Evolutionary conservation across 2,113 vertebrate species (phyloP), one percentile per base, ranked within the genome.

Genomic region (Campylomormyrus numenius): DNA sequence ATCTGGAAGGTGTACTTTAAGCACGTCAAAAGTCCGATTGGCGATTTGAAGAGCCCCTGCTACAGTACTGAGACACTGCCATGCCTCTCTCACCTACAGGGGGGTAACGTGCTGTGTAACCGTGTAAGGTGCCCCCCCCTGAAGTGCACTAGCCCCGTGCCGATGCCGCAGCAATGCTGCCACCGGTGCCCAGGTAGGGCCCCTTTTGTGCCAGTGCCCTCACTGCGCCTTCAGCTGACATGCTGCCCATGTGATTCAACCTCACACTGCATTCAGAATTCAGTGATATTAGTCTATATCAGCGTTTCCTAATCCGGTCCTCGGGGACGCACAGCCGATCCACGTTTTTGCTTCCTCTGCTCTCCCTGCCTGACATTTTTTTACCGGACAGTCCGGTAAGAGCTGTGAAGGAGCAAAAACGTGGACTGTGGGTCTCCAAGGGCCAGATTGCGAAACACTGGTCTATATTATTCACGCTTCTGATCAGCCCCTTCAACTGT

Each of bases 21-120:
- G 13, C 70, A 77, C 17, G 5, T 77, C 31, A 19, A 5, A 77
- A 17, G 31, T 39, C 13, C 11, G 13, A 13, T 31, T 3, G 3
- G 13, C 13, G 0, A 31, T 35, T 52, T 74, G 27, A 31, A 13
- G 27, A 74, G 11, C 66, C 3, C 17, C 66, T 74, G 3, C 7
- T 58, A 24, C 6, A 21, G 80, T 87, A 5, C 49, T 50, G 85
- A 17, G 31, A 86, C 45, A 86, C 1, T 35, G 58, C 46, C 31
- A 11, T 24, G 17, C 31, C 17, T 42, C 35, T 62, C 15, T 88
- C 31, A 7, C 15, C 35, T 27, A 31, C 94, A 97, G 96, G 96
- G 95, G 85, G 96, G 96, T 84, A 97, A 96, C 77, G 96, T 97
- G 15, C 89, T 96, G 88, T 97, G 96, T 93, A 97, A 94, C 93